Base-by-base conservation (phyloP, 1,140 invertebrate species). In the Argopecten irradians region DNA sequence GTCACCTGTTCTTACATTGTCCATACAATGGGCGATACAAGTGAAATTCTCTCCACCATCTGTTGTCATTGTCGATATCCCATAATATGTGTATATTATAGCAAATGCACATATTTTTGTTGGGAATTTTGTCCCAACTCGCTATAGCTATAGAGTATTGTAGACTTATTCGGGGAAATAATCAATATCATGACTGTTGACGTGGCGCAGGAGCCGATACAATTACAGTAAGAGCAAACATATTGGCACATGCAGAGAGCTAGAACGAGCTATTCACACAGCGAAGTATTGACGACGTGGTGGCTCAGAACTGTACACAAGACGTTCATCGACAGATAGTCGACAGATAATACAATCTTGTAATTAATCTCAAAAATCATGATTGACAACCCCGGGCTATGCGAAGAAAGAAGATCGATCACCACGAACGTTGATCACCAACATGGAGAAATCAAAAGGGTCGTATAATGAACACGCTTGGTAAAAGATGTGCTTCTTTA, bases 51-150 rank as follows among this genome's bases (percentile, higher is more conserved):
- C n/a, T 1, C 22, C 22, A 71, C 43, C 55, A 71, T 71, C 55
- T 71, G 55, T 71, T 71, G 55, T n/a, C 55, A n/a, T 28, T 28
- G n/a, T 71, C 55, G 22, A 71, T 28, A 71, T 28, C 55, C 55
- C 55, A 16, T 28, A 28, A 71, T 71, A 28, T 46, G 19, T 46
- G 3, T 28, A 71, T 71, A n/a, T n/a, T n/a, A 71, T 71, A 71
- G 55, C 55, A 71, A 71, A 71, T 71, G 55, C n/a, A 71, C 55
- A 71, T 46, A 46, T 71, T 71, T 71, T 71, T 71, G 55, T 71
- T 28, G 55, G 22, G 55, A 71, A 71, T 71, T n/a, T 28, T 71
- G 55, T 71, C 55, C 55, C 55, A n/a, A 28, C 55, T 71, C 5
- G 55, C 55, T 71, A 71, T n/a, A n/a, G n/a, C n/a, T n/a, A n/a